phyloP scores from a whole-genome alignment of 2,113 vertebrate species.

The Stomatorhinus ivindoensis region DNA sequence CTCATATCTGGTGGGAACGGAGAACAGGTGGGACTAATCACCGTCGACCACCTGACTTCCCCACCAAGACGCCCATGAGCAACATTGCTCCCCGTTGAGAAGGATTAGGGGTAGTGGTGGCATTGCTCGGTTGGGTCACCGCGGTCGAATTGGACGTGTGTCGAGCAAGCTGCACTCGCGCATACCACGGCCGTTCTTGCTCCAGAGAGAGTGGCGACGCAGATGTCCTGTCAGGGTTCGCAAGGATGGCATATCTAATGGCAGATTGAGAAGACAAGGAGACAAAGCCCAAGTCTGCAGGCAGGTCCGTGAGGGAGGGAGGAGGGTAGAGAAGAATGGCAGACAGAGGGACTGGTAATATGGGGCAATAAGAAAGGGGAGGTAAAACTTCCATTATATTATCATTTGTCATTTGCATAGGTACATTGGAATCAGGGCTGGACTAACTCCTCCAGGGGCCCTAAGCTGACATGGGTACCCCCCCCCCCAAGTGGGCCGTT shows the following conservation, averaged over 20 bases:
- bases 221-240: neutral
- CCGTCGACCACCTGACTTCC: neutral
- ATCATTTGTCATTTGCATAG: neutral
- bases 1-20: neutral
- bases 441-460: neutral
- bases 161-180: neutral
- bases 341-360: neutral
- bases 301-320: neutral
- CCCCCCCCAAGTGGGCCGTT: neutral
- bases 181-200: neutral
- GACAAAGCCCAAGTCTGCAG: neutral
- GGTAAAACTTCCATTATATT: neutral
- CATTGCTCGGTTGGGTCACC: neutral
- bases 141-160: neutral
- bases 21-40: neutral
- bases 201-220: neutral
- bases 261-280: neutral
- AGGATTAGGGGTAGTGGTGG: neutral
- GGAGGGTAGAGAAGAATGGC: neutral
- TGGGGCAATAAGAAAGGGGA: neutral
- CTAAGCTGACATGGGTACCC: neutral
- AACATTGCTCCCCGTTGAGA: neutral
- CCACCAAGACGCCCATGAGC: neutral
- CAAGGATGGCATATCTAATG: neutral
- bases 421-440: neutral